Evolutionary conservation across 1,140 invertebrate species (phyloP).

Genomic region (Cylas formicarius): DNA sequence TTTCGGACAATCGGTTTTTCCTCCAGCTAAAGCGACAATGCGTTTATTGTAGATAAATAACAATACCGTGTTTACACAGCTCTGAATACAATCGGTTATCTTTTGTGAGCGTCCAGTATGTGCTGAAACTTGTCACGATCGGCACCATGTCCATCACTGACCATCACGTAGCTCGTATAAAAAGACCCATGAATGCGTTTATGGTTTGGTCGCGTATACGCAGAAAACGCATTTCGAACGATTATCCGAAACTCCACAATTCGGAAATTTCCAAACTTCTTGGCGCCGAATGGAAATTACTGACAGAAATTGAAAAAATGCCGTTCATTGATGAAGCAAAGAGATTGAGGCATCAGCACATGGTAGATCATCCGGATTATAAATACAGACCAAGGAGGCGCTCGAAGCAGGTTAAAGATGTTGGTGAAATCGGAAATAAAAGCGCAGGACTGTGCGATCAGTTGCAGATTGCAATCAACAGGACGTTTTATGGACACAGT

Average conservation of each 20-base stretch:
- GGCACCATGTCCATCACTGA: not conserved
- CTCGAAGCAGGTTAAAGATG: conserved; percentile 41
- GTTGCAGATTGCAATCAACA: conserved; percentile 24
- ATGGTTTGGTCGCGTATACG: conserved; percentile 65
- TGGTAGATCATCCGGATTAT: conserved; percentile 68
- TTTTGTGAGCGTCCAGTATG: conserved; percentile 24
- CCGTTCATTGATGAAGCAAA: conserved; percentile 83
- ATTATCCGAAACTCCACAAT: conserved; percentile 76
- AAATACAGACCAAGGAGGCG: conserved; percentile 64
- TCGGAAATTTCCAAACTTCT: conserved; percentile 68
- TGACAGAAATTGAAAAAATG: conserved; percentile 56
- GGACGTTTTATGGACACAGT: conserved; percentile 26
- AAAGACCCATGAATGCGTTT: conserved; percentile 63
- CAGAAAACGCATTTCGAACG: conserved; percentile 66
- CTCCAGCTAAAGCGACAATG: conserved; percentile 32
- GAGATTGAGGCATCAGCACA: conserved; percentile 61
- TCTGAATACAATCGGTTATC: conserved; percentile 29
- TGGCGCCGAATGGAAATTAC: conserved; percentile 61
- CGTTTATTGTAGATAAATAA: conserved; percentile 32
- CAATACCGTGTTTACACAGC: conserved; percentile 39
- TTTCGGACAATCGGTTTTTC: conserved; percentile 24
- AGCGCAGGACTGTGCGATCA: conserved; percentile 14
- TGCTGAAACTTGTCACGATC: not conserved
- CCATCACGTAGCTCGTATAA: conserved; percentile 54
- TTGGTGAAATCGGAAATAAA: conserved; percentile 4